Conservation (phyloP, 2,888 invertebrate genomes). For the Neuroscelio doddi region DNA sequence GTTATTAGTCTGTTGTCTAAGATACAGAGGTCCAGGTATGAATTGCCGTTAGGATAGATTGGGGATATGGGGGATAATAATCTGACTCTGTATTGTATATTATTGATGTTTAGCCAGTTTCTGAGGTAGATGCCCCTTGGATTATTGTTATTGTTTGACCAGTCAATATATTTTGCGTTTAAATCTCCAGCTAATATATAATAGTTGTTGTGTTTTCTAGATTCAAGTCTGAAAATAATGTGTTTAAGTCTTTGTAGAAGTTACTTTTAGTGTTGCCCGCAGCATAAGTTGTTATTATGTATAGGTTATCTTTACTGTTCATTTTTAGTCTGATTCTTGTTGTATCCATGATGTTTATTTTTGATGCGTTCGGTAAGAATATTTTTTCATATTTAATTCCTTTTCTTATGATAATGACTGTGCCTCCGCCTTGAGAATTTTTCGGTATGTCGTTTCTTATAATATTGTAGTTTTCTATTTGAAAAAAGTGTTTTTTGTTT, state of each 20-base stretch:
- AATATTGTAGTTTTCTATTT: slow-evolving; percentile 16
- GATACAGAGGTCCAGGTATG: too few species aligned
- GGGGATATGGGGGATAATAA: too few species aligned
- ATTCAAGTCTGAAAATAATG: slow-evolving; percentile 12
- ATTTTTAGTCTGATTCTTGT: slow-evolving; percentile 12
- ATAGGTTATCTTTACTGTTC: slow-evolving; percentile 5
- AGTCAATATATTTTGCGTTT: not conserved
- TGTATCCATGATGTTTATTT: slow-evolving; percentile 9
- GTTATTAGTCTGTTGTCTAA: too few species aligned
- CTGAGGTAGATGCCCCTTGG: not conserved
- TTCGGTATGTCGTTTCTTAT: slow-evolving; percentile 28
- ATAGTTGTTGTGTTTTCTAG: slow-evolving; percentile 3
- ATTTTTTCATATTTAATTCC: slow-evolving; percentile 7
- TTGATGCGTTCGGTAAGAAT: slow-evolving; percentile 3
- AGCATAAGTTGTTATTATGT: slow-evolving; percentile 23
- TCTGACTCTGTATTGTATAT: too few species aligned
- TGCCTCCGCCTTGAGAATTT: slow-evolving; percentile 24
- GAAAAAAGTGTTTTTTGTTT: slow-evolving; percentile 12
- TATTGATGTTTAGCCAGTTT: too few species aligned
- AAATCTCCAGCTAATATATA: slow-evolving; percentile 29
- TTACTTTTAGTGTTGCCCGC: slow-evolving; percentile 1
- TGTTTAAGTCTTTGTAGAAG: slow-evolving; percentile 14
- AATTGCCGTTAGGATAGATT: too few species aligned
- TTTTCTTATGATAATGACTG: slow-evolving; percentile 30
- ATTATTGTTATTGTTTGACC: not conserved